phyloP scores from a whole-genome alignment of 1,140 invertebrate species.

The Drosophila serrata region DNA sequence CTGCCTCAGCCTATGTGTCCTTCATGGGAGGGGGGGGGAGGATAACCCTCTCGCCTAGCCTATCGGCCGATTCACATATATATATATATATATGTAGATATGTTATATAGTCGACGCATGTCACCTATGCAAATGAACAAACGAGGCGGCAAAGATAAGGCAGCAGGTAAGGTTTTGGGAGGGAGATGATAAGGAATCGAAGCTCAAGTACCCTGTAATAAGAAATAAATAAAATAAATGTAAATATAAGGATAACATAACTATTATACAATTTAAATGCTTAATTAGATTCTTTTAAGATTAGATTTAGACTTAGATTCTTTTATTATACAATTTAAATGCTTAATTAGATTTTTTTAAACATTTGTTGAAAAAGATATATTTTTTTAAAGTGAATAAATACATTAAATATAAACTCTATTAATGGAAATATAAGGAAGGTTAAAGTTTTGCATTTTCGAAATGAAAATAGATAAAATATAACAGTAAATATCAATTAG shows the following conservation, averaged over 20 bases:
- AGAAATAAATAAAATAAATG: background rate
- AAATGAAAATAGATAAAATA: background rate
- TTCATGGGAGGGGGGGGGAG: background rate
- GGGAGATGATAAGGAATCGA: background rate
- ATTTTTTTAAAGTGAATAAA: no score
- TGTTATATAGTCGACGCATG: background rate
- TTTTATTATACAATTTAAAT: no score
- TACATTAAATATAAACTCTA: no score
- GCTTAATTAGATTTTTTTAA: no score
- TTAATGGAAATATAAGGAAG: no score
- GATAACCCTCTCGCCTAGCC: background rate
- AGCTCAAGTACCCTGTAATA: background rate
- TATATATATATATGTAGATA: background rate
- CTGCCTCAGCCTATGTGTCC: background rate
- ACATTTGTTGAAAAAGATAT: no score
- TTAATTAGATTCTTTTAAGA: no score
- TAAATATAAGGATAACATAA: no score
- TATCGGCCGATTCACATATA: constrained; percentile 3
- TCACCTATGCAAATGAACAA: constrained; percentile 25
- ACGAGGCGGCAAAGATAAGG: constrained; percentile 8
- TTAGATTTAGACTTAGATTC: no score
- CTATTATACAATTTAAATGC: no score
- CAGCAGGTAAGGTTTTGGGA: background rate
- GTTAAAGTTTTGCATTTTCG: no score
- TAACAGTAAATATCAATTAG: background rate